A percentile compares a stretch with the other conserved stretches of the same genome.
These are phyloP conservation scores for Alfaro cultratus DNA, from an alignment of 2,797 vertebrate species.

Conservation along the genomic window DNA sequence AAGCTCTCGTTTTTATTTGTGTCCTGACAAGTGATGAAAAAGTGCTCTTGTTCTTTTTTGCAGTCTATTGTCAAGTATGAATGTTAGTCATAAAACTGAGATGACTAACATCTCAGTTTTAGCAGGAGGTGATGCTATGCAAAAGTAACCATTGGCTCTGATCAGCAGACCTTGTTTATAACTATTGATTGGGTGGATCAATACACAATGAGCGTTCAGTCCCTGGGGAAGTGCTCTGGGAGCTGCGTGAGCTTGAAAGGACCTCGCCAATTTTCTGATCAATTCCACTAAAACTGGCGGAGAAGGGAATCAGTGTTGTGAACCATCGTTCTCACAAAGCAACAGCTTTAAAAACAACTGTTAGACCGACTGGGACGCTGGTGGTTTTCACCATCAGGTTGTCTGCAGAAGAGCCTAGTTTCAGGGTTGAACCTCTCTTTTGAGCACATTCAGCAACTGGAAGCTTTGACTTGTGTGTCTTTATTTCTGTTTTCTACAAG, in stretches of 20 bases:
- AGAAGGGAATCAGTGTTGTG: constrained; percentile 4
- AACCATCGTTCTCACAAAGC: background rate
- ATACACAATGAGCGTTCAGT: constrained; percentile 49
- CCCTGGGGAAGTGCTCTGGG: constrained; percentile 2
- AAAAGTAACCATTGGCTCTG: constrained; percentile 48
- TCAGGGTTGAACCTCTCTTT: background rate
- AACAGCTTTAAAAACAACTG: background rate
- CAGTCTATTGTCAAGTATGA: constrained; percentile 14
- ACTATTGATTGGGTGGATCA: constrained; percentile 41
- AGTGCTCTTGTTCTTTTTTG: constrained; percentile 11
- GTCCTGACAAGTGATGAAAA: constrained; percentile 47
- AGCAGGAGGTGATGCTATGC: constrained; percentile 8
- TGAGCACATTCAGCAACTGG: background rate
- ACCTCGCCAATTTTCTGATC: constrained; percentile 38
- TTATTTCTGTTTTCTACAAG: no score
- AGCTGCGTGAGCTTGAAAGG: constrained; percentile 25
- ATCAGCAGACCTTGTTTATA: constrained; percentile 49
- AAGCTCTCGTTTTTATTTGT: constrained; percentile 45
- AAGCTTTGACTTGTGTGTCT: background rate
- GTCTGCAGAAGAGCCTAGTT: background rate
- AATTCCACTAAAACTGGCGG: constrained; percentile 17
- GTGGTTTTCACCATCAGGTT: background rate
- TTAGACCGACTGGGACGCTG: background rate
- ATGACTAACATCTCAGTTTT: background rate
- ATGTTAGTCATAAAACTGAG: constrained; percentile 3